phyloP scores from a whole-genome alignment of 1,140 invertebrate genomes.

The Kradibia gibbosae region DNA sequence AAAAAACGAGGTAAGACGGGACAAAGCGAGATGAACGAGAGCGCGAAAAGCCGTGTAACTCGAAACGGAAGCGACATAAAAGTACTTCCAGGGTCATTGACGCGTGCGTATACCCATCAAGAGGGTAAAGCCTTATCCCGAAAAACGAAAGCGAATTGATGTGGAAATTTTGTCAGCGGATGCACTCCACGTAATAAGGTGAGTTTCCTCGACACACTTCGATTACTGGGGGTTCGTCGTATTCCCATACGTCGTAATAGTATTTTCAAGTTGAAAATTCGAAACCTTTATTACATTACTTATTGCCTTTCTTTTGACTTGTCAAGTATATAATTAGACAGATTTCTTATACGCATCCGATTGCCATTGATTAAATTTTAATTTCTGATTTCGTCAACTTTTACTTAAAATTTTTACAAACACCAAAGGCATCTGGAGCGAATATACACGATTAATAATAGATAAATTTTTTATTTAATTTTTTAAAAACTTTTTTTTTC shows the following conservation, averaged over 20 bases:
- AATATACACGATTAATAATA: too few relatives aligned
- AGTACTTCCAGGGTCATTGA: constrained; percentile 7
- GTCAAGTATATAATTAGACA: not conserved
- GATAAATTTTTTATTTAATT: too few relatives aligned
- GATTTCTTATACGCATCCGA: not conserved
- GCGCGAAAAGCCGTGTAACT: constrained; percentile 25
- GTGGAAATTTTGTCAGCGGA: constrained; percentile 28
- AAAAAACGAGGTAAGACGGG: not conserved
- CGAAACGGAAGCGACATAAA: constrained; percentile 26
- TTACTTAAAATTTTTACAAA: too few relatives aligned
- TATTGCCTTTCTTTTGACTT: not conserved
- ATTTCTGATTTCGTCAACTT: too few relatives aligned
- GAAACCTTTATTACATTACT: constrained; percentile 3
- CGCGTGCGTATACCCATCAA: constrained; percentile 8
- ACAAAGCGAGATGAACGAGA: not conserved
- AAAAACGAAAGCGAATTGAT: constrained; percentile 28
- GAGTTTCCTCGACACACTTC: constrained; percentile 23
- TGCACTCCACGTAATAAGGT: constrained; percentile 32
- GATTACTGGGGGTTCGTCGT: not conserved
- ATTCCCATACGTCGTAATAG: not conserved
- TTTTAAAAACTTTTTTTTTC: too few relatives aligned
- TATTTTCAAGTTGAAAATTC: constrained; percentile 17
- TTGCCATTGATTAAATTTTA: too few relatives aligned
- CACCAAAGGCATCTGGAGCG: too few relatives aligned
- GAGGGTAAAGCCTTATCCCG: constrained; percentile 10